Evolutionary conservation across 1,140 invertebrate species (phyloP).

Genomic region (Dinoponera quadriceps): DNA sequence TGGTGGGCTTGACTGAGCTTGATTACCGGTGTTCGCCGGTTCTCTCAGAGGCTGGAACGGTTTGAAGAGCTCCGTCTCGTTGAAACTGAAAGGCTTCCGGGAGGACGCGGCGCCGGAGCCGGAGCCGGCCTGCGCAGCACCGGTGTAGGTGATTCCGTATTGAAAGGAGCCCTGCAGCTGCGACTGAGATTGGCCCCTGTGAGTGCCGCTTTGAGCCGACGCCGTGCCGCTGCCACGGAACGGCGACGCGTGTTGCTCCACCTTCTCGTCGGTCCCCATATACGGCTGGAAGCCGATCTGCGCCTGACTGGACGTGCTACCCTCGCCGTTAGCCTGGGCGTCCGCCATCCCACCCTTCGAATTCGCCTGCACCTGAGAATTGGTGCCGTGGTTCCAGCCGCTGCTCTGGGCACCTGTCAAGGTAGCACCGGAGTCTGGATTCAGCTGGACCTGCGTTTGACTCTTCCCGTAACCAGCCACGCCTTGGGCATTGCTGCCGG

Average conservation of each 20-base stretch:
- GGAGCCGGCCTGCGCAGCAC: slow-evolving; percentile 92
- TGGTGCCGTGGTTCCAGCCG: slow-evolving; percentile 91
- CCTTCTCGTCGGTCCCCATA: slow-evolving; percentile 86
- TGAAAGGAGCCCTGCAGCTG: slow-evolving; percentile 92
- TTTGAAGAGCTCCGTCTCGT: slow-evolving; percentile 78
- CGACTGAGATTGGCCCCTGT: slow-evolving; percentile 91
- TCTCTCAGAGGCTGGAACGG: slow-evolving; percentile 78
- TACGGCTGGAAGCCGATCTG: slow-evolving; percentile 94
- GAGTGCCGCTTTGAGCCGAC: slow-evolving; percentile 90
- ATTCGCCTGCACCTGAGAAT: slow-evolving; percentile 91
- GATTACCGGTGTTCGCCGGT: slow-evolving; percentile 83
- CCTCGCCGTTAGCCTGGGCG: slow-evolving; percentile 93
- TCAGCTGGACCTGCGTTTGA: slow-evolving; percentile 91
- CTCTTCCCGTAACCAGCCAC: slow-evolving; percentile 90
- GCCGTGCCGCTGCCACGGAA: slow-evolving; percentile 91
- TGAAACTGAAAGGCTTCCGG: slow-evolving; percentile 82
- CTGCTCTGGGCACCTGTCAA: slow-evolving; percentile 91
- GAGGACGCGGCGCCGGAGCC: slow-evolving; percentile 86
- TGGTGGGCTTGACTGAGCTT: slow-evolving; percentile 1
- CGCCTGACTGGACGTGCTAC: slow-evolving; percentile 93
- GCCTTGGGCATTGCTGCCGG: slow-evolving; percentile 91
- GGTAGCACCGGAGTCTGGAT: slow-evolving; percentile 90
- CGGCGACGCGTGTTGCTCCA: slow-evolving; percentile 84
- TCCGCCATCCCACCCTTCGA: slow-evolving; percentile 93
- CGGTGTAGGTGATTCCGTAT: slow-evolving; percentile 92